A percentile compares a stretch with the other conserved stretches of the same genome.
These are phyloP conservation scores for Helarctos malayanus DNA, from an alignment of 2,797 vertebrate genomes.

Conservation along the genomic window DNA sequence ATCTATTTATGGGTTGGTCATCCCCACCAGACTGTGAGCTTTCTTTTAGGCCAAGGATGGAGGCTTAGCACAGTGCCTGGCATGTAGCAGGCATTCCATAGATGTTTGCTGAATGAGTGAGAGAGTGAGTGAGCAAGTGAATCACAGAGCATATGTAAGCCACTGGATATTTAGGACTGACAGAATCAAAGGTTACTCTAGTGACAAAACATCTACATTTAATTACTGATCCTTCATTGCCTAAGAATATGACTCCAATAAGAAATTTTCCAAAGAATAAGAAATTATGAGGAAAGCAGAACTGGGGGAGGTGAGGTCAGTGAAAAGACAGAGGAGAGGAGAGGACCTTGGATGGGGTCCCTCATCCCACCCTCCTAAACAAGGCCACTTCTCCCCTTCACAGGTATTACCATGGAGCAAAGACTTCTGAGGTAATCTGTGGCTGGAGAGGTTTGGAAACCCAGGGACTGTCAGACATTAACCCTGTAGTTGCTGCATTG, in stretches of 20 bases:
- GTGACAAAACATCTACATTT: conserved; percentile 15
- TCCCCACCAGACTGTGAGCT: neutral
- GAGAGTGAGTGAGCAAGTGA: neutral
- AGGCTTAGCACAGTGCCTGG: neutral
- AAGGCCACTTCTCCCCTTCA: neutral
- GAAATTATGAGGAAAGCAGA: neutral
- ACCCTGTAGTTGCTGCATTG: neutral
- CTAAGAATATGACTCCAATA: neutral
- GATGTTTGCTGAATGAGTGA: conserved; percentile 48
- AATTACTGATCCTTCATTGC: neutral
- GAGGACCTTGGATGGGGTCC: neutral
- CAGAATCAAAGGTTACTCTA: neutral
- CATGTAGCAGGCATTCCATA: neutral
- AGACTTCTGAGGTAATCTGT: neutral
- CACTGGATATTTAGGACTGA: neutral
- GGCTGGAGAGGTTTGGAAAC: neutral
- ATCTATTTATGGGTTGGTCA: neutral
- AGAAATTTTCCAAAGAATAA: conserved; percentile 27
- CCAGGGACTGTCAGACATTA: neutral
- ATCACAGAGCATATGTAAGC: neutral
- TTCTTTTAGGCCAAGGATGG: neutral
- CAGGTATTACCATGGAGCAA: neutral
- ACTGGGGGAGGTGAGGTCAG: neutral
- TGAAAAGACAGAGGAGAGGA: neutral
- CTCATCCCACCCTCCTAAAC: neutral